Evolutionary conservation across 2,113 vertebrate genomes (phyloP).

Genomic region (Gobius niger): DNA sequence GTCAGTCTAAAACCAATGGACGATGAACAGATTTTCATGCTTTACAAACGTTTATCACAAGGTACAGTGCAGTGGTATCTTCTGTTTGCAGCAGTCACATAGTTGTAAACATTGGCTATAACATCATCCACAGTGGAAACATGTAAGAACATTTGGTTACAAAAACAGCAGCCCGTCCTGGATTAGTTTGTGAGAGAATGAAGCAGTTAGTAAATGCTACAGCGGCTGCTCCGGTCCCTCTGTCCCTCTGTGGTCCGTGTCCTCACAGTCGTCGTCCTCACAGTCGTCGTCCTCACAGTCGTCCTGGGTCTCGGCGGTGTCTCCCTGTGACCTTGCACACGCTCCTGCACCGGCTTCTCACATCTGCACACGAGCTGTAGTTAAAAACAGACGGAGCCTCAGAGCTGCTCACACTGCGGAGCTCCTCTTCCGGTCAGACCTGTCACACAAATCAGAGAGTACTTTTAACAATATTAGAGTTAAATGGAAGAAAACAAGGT

Average conservation of each 20-base stretch:
- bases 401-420: slow-evolving; percentile 50
- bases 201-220: slow-evolving; percentile 24
- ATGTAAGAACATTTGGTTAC: slow-evolving; percentile 9
- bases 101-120: slow-evolving; percentile 18
- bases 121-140: slow-evolving; percentile 1
- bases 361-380: slow-evolving; percentile 32
- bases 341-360: slow-evolving; percentile 40
- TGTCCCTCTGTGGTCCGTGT: slow-evolving; percentile 1
- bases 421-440: slow-evolving; percentile 49
- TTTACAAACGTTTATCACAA: not conserved
- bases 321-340: slow-evolving; percentile 4
- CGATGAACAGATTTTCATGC: slow-evolving; percentile 11
- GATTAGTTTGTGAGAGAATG: slow-evolving; percentile 16
- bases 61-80: slow-evolving; percentile 7
- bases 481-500: too few species aligned
- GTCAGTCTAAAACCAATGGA: not conserved
- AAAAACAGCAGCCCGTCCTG: slow-evolving; percentile 7
- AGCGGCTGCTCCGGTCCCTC: not conserved
- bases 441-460: slow-evolving; percentile 16
- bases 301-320: slow-evolving; percentile 8
- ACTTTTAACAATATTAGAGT: too few species aligned
- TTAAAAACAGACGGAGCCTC: slow-evolving; percentile 12
- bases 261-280: slow-evolving; percentile 1
- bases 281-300: slow-evolving; percentile 14
- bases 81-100: slow-evolving; percentile 2